phyloP scores from a whole-genome alignment of 2,888 invertebrate genomes.

The Chromoteleia sp. region DNA sequence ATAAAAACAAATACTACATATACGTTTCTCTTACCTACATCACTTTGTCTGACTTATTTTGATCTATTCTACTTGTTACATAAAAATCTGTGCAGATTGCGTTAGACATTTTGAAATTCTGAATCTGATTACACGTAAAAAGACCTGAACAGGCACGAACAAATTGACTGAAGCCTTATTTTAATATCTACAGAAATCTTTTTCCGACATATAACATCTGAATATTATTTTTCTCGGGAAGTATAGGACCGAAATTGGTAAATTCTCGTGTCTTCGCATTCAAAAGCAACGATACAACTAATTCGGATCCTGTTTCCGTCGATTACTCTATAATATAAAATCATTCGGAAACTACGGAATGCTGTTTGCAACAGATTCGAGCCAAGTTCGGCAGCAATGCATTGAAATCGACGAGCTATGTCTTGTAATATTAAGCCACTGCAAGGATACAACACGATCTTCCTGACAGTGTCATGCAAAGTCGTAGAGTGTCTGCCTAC shows the following conservation, averaged over 20 bases:
- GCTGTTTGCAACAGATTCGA: slow-evolving; percentile 53
- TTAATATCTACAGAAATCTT: too few relatives aligned
- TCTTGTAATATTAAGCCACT: slow-evolving; percentile 61
- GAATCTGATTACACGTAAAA: too few relatives aligned
- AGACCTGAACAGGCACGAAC: too few relatives aligned
- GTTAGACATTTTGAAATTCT: too few relatives aligned
- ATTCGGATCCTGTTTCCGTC: slow-evolving; percentile 35
- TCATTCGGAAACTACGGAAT: slow-evolving; percentile 23
- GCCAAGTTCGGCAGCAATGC: slow-evolving; percentile 34
- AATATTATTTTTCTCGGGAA: too few relatives aligned
- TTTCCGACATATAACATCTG: too few relatives aligned
- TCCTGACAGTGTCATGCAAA: slow-evolving; percentile 52
- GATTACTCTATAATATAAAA: slow-evolving; percentile 48
- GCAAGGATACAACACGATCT: slow-evolving; percentile 61
- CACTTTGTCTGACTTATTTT: too few relatives aligned
- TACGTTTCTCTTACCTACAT: too few relatives aligned
- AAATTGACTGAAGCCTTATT: too few relatives aligned
- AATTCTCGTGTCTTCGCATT: slow-evolving; percentile 1
- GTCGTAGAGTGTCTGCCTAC: slow-evolving; percentile 56
- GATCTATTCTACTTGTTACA: too few relatives aligned
- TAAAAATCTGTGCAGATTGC: too few relatives aligned
- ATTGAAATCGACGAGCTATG: slow-evolving; percentile 61
- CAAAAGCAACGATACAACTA: not conserved
- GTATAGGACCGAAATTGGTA: not conserved
- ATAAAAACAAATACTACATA: too few relatives aligned